These are phyloP conservation scores for Drosophila ogumai DNA, from an alignment of 1,140 invertebrate species.

Conservation along the genomic window DNA sequence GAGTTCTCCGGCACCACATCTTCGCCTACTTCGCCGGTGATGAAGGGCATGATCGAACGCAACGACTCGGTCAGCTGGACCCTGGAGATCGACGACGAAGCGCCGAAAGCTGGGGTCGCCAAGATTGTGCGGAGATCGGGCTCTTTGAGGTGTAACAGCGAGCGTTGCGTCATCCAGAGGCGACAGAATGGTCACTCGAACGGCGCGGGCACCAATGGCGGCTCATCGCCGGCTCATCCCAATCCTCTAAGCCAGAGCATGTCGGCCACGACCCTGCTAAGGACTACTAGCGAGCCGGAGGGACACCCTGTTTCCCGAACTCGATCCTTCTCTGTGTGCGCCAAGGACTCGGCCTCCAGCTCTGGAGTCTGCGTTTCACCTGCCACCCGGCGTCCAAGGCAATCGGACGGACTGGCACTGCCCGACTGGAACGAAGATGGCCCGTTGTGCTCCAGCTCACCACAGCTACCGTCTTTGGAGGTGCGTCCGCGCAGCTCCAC, in stretches of 20 bases:
- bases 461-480: constrained; percentile 29
- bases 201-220: constrained; percentile 33
- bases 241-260: constrained; percentile 86
- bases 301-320: constrained; percentile 55
- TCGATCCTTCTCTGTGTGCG: constrained; percentile 77
- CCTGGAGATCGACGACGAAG: constrained; percentile 90
- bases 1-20: constrained; percentile 69
- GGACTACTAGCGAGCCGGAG: constrained; percentile 47
- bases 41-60: constrained; percentile 93
- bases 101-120: constrained; percentile 88
- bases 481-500: constrained; percentile 67
- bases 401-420: constrained; percentile 19
- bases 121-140: constrained; percentile 87
- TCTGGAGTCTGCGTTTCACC: constrained; percentile 14
- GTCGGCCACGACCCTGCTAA: constrained; percentile 85
- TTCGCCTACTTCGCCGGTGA: constrained; percentile 88
- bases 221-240: constrained; percentile 43
- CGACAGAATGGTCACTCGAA: constrained; percentile 70
- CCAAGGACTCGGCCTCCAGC: constrained; percentile 34
- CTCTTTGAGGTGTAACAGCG: constrained; percentile 85
- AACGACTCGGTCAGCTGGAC: constrained; percentile 93
- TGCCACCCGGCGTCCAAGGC: not conserved
- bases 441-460: constrained; percentile 67
- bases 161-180: constrained; percentile 81
- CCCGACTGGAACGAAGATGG: constrained; percentile 48